Conservation (phyloP, 2,113 vertebrate species). For the Pionites leucogaster region DNA sequence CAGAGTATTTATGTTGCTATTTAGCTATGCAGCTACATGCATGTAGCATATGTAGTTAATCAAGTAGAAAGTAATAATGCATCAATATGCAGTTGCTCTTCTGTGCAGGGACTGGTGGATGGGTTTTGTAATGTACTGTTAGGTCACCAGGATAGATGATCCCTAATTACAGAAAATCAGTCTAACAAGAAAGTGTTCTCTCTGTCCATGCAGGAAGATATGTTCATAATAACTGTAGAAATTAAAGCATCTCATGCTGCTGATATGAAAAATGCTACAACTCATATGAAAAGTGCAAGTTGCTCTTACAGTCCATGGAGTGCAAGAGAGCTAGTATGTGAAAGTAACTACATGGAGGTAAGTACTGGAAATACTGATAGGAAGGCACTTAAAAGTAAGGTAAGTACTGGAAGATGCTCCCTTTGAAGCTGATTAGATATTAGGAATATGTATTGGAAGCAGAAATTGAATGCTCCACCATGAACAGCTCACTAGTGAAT, state of each 20-base stretch:
- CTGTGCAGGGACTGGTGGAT: background rate
- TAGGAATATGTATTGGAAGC: background rate
- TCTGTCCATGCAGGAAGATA: conserved; percentile 21
- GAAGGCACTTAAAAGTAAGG: background rate
- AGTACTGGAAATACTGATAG: background rate
- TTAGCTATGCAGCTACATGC: background rate
- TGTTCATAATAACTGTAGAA: conserved; percentile 21
- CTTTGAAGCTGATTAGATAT: background rate
- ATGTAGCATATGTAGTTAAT: background rate
- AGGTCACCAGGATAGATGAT: background rate
- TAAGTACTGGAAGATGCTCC: background rate
- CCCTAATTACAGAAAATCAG: background rate
- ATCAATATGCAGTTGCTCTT: background rate
- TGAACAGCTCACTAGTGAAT: background rate
- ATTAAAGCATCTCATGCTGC: background rate
- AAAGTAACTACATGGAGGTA: conserved; percentile 69
- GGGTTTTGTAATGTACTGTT: background rate
- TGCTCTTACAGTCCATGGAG: background rate
- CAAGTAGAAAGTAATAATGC: background rate
- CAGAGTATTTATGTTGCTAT: background rate
- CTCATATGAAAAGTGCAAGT: conserved; percentile 4
- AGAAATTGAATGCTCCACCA: background rate
- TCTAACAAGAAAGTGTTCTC: background rate
- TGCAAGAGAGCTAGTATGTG: conserved; percentile 52
- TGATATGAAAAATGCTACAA: conserved; percentile 1